phyloP scores from a whole-genome alignment of 2,888 invertebrate genomes.

The Sphaerophoria taeniata region DNA sequence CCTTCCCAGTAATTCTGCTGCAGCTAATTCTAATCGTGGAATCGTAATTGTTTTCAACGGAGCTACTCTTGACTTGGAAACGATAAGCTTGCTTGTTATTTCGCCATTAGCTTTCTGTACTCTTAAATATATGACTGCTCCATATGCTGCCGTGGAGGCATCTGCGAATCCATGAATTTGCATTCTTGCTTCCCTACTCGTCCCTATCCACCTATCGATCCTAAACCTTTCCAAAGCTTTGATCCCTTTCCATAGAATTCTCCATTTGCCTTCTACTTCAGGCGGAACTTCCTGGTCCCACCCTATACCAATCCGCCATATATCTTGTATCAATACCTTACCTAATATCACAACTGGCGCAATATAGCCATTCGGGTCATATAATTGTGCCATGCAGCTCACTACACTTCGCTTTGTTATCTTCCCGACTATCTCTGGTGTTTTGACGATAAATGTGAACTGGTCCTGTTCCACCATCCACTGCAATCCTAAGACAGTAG shows the following conservation, averaged over 20 bases:
- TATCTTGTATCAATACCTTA: constrained; percentile 41
- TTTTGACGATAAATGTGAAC: background rate
- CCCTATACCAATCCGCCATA: constrained; percentile 16
- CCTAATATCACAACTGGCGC: background rate
- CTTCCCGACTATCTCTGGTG: no score
- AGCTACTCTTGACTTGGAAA: constrained; percentile 27
- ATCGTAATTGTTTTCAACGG: background rate
- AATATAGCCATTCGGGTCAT: no score
- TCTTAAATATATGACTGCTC: no score
- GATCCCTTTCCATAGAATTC: no score
- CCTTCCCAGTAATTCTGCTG: background rate
- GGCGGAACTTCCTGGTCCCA: constrained; percentile 14
- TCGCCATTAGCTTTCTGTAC: background rate
- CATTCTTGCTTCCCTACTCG: no score
- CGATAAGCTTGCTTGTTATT: background rate
- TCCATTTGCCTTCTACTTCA: no score
- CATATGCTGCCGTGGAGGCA: no score
- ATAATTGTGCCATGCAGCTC: no score
- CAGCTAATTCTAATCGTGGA: constrained; percentile 1
- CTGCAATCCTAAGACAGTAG: constrained; percentile 20
- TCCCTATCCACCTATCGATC: no score
- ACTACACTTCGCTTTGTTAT: no score
- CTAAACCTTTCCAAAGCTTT: no score
- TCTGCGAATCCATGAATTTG: no score
- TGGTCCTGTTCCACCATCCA: constrained; percentile 34